phyloP scores from a whole-genome alignment of 2,888 invertebrate species.

The Eurytoma adleriae region DNA sequence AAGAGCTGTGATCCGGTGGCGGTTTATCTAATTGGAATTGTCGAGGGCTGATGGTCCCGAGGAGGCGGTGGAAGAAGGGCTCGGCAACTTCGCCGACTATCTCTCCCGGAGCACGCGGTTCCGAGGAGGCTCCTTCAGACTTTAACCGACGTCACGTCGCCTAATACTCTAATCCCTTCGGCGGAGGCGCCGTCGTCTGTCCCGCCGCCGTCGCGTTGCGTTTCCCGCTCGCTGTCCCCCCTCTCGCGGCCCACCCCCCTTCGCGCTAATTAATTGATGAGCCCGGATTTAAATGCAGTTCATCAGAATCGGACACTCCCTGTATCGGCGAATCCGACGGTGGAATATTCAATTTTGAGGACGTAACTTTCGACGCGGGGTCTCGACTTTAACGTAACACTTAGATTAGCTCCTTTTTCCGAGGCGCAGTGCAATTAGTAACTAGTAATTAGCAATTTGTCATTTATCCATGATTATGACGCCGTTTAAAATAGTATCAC shows the following conservation, averaged over 20 bases:
- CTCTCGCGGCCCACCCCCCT: background rate
- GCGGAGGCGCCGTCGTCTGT: constrained; percentile 60
- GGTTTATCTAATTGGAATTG: constrained; percentile 76
- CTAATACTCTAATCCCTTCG: constrained; percentile 75
- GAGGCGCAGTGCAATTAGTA: background rate
- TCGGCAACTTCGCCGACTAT: constrained; percentile 72
- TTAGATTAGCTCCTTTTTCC: constrained; percentile 39
- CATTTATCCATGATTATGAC: background rate
- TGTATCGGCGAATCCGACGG: background rate
- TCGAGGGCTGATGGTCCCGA: constrained; percentile 66
- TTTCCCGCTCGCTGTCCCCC: constrained; percentile 59
- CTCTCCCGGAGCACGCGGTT: constrained; percentile 71
- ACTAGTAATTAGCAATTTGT: background rate
- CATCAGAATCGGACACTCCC: constrained; percentile 50
- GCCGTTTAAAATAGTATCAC: too few relatives aligned
- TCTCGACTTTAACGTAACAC: constrained; percentile 31
- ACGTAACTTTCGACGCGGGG: constrained; percentile 26
- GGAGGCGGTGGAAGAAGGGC: constrained; percentile 13
- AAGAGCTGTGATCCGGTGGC: constrained; percentile 72
- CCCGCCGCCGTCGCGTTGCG: constrained; percentile 15
- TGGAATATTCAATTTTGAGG: constrained; percentile 54
- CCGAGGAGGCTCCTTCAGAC: constrained; percentile 73
- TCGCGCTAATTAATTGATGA: constrained; percentile 72
- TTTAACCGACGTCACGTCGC: constrained; percentile 73
- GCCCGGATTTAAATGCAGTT: constrained; percentile 64